A percentile compares a stretch with the other conserved stretches of the same genome.
Evolutionary conservation across 2,113 vertebrate species (phyloP).

Genomic region (Ageneiosus marmoratus): DNA sequence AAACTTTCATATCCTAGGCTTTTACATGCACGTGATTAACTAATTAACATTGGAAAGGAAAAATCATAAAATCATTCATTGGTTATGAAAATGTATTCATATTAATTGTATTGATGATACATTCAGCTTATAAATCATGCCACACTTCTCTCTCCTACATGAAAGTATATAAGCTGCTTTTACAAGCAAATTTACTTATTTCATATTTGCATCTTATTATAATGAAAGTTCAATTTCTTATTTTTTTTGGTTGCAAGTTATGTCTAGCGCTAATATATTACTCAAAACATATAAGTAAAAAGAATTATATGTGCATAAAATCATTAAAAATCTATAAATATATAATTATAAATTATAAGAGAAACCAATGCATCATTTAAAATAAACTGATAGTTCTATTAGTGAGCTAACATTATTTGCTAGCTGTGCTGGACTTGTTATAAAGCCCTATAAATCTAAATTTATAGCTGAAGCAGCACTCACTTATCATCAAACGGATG

Average conservation of each 20-base stretch:
- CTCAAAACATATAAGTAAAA: neutral
- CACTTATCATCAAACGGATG: slow-evolving; percentile 89
- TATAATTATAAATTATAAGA: too few species aligned
- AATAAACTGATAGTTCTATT: too few species aligned
- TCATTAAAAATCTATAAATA: neutral
- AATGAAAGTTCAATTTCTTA: neutral
- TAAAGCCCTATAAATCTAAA: neutral
- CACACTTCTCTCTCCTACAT: too few species aligned
- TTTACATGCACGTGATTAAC: too few species aligned
- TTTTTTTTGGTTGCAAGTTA: neutral
- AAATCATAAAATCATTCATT: too few species aligned
- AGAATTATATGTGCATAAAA: neutral
- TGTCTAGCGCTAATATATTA: neutral
- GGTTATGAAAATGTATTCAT: too few species aligned
- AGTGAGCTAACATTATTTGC: neutral
- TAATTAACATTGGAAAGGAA: too few species aligned
- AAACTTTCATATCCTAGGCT: too few species aligned
- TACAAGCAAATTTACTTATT: neutral
- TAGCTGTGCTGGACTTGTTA: neutral
- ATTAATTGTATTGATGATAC: too few species aligned
- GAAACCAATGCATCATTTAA: too few species aligned
- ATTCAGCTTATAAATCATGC: too few species aligned
- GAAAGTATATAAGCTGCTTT: too few species aligned
- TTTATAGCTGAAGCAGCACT: slow-evolving; percentile 44
- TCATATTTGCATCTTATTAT: neutral